phyloP scores from a whole-genome alignment of 2,888 invertebrate species.

The Eupithecia centaureata region DNA sequence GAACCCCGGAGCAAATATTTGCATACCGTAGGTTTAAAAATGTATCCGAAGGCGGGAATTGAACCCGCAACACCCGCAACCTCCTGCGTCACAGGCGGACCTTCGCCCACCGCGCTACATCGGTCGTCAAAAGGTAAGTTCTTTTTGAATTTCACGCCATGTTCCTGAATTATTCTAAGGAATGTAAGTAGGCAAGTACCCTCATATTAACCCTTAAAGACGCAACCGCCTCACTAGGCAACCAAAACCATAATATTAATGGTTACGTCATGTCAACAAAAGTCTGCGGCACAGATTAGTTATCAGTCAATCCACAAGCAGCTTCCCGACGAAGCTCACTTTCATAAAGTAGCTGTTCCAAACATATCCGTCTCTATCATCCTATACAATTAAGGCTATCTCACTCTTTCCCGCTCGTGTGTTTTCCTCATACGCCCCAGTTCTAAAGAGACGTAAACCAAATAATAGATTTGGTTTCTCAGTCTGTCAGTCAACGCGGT shows the following conservation, averaged over 20 bases:
- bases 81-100: too few relatives aligned
- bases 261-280: conserved; percentile 58
- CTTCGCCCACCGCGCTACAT: too few relatives aligned
- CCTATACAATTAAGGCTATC: conserved; percentile 52
- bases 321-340: conserved; percentile 32
- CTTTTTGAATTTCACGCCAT: too few relatives aligned
- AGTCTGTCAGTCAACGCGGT: conserved; percentile 52
- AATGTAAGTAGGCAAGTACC: too few relatives aligned
- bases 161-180: too few relatives aligned
- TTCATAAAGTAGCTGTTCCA: conserved; percentile 38
- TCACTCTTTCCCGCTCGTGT: conserved; percentile 56
- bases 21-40: too few relatives aligned
- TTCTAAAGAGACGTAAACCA: conserved; percentile 51
- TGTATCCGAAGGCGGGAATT: too few relatives aligned
- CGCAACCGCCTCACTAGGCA: too few relatives aligned
- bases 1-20: too few relatives aligned
- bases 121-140: too few relatives aligned
- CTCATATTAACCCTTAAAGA: too few relatives aligned
- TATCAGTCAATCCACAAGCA: conserved; percentile 18
- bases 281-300: conserved; percentile 39
- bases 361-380: conserved; percentile 54
- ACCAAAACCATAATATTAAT: conserved; percentile 53
- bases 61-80: too few relatives aligned
- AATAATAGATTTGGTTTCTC: conserved; percentile 50
- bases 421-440: conserved; percentile 35